Conservation (phyloP, 2,888 invertebrate genomes). For the Clistopyga incitator region DNA sequence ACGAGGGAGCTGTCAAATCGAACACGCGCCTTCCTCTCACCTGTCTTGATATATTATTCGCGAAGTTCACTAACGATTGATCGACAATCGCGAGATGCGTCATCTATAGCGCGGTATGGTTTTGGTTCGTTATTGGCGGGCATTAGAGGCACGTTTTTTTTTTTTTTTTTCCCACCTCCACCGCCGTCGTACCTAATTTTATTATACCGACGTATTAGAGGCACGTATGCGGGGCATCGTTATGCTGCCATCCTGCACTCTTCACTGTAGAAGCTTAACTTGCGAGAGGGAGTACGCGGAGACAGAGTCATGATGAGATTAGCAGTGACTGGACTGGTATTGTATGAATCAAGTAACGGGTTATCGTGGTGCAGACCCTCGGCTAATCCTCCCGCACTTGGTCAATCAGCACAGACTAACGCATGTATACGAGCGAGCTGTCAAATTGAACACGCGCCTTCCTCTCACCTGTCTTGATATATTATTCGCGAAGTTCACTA, state of each 20-base stretch:
- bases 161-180: too few species aligned
- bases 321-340: neutral
- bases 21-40: conserved; percentile 21
- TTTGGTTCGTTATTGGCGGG: conserved; percentile 27
- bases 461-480: conserved; percentile 15
- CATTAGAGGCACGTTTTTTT: too few species aligned
- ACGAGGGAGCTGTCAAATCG: conserved; percentile 45
- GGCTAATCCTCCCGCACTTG: conserved; percentile 3
- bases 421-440: conserved; percentile 17
- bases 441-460: conserved; percentile 44
- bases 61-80: conserved; percentile 44
- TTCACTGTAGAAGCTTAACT: conserved; percentile 31
- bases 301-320: conserved; percentile 13
- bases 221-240: conserved; percentile 18
- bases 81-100: conserved; percentile 35
- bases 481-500: conserved; percentile 39
- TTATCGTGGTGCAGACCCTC: neutral
- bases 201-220: too few species aligned
- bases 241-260: conserved; percentile 18
- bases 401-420: neutral
- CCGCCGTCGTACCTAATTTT: too few species aligned
- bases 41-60: conserved; percentile 36
- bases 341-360: neutral
- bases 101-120: conserved; percentile 33
- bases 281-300: neutral